phyloP scores from a whole-genome alignment of 2,797 vertebrate genomes.

The Sebastes jordani region DNA sequence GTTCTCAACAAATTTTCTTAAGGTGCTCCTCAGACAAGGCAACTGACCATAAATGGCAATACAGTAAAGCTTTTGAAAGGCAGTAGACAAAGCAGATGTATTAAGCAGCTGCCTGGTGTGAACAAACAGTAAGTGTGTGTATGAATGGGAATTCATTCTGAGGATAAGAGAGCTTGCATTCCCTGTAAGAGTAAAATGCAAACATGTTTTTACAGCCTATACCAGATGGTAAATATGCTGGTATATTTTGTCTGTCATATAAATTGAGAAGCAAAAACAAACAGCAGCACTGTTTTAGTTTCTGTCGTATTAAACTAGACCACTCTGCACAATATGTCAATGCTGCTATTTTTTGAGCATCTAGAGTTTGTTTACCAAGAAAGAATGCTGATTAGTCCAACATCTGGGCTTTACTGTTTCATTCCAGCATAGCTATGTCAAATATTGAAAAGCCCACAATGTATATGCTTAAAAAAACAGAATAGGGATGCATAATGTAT shows the following conservation, averaged over 20 bases:
- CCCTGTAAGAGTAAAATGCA: background rate
- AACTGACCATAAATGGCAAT: background rate
- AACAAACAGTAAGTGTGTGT: background rate
- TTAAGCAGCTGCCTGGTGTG: constrained; percentile 17
- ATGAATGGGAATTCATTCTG: background rate
- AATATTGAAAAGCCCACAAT: constrained; percentile 34
- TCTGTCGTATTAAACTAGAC: background rate
- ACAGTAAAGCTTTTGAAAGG: background rate
- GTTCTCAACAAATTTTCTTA: background rate
- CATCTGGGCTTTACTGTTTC: constrained; percentile 40
- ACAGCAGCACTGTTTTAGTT: background rate
- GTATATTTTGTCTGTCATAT: constrained; percentile 5
- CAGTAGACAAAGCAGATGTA: constrained; percentile 6
- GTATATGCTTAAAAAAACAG: constrained; percentile 3
- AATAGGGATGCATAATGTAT: constrained; percentile 45
- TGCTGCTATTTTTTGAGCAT: constrained; percentile 24
- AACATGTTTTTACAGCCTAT: background rate
- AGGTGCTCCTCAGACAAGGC: background rate
- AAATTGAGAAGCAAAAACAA: constrained; percentile 20
- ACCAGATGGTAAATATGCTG: constrained; percentile 22
- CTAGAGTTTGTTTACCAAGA: constrained; percentile 39
- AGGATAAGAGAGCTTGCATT: background rate
- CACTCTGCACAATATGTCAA: background rate
- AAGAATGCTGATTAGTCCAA: constrained; percentile 41
- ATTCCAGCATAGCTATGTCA: constrained; percentile 28